Evolutionary conservation across 2,888 invertebrate species (phyloP).

Genomic region (Trachelus stipa): DNA sequence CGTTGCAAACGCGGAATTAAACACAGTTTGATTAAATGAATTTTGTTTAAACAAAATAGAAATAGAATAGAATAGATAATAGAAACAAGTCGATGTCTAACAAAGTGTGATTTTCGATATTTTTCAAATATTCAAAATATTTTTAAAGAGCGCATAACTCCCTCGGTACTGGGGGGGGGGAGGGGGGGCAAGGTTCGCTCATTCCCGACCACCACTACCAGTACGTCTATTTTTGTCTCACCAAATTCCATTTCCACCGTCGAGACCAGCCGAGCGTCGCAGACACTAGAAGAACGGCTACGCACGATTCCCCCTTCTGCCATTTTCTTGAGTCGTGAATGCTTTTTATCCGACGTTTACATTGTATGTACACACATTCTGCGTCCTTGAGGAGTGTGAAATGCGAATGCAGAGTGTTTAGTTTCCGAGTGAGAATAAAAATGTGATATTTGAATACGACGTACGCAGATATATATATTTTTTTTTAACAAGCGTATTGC

Average conservation of each 20-base stretch:
- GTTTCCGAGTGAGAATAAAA: not conserved
- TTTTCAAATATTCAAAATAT: not conserved
- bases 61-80: too few species aligned
- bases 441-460: not conserved
- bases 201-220: not conserved
- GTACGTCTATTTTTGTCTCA: constrained; percentile 5
- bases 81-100: too few species aligned
- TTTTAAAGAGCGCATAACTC: not conserved
- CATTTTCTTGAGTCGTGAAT: not conserved
- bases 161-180: not conserved
- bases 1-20: not conserved
- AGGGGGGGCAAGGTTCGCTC: not conserved
- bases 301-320: not conserved
- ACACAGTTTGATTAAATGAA: not conserved
- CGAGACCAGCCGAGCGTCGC: not conserved
- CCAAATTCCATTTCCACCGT: not conserved
- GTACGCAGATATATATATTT: not conserved
- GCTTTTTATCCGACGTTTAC: not conserved
- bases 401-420: not conserved
- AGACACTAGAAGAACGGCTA: not conserved
- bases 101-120: not conserved
- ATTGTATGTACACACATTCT: not conserved
- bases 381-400: not conserved
- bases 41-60: too few species aligned
- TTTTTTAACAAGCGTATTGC: not conserved